Base-by-base conservation (phyloP, 92 coral and sea anemone species). In the Palythoa grandis region DNA sequence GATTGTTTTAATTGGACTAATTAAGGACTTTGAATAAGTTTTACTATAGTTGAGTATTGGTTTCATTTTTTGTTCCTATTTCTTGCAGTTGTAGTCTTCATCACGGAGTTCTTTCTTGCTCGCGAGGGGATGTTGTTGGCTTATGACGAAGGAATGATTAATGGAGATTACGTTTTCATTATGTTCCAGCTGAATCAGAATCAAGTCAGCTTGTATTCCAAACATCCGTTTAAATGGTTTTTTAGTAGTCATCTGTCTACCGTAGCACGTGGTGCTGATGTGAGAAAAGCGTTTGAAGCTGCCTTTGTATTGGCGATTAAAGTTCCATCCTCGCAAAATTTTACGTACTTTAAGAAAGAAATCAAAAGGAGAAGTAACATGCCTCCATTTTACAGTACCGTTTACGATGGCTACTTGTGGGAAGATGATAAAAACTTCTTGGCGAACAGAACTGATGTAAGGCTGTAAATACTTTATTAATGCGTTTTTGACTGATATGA, bases 41-140 rank as follows among this genome's bases (percentile, higher is more conserved):
- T 75, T 25, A 11, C 73, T 87, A 12, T 67, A 15, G 6, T 72
- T 20, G 24, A 12, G 6, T 19, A 40, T 10, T 16, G 4, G 16
- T 40, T 1, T 38, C 11, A 25, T 16, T 67, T 74, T 38, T 13
- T 50, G 10, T 50, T 83, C 37, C 23, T 65, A 68, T 77, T 77
- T 71, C 7, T 82, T 70, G 12, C 78, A 96, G 99, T 96, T 88
- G 93, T 96, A 15, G 86, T 96, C 60, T 93, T 96, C 75, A 92
- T 96, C 60, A 88, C 96, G 38, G 95, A 88, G 24, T 87, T 95
- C 84, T 63, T 78, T 60, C 93, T 96, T 13, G 98, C 99, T 6
- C 92, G 96, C 1, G 99, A 96, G 74, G 98, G 97, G 17, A 95
- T 96, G 99, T 72, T 95, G 70, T 88, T 92, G 63, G 97, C 98